These are phyloP conservation scores for Cyanoderma ruficeps DNA, from an alignment of 2,113 vertebrate genomes.

Conservation along the genomic window DNA sequence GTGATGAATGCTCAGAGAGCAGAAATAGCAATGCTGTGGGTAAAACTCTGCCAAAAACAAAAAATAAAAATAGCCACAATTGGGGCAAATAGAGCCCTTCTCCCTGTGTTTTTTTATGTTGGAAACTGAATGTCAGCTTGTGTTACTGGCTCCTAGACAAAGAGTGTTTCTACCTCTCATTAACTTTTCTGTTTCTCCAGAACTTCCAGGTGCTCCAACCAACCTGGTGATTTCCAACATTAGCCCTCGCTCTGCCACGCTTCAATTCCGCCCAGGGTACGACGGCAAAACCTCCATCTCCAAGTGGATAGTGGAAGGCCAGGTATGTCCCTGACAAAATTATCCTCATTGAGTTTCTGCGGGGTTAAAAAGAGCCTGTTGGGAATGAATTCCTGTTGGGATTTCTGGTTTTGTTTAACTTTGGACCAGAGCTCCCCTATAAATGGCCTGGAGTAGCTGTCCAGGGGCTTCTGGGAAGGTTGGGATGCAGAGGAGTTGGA, in stretches of 20 bases:
- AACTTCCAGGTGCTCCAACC: slow-evolving; percentile 89
- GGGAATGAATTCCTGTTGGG: not conserved
- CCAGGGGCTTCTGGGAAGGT: not conserved
- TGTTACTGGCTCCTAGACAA: not conserved
- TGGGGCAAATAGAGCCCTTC: not conserved
- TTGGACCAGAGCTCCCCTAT: not conserved
- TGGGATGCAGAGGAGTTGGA: not conserved
- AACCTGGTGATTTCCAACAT: slow-evolving; percentile 94
- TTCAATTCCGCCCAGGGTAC: slow-evolving; percentile 86
- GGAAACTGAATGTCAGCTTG: not conserved
- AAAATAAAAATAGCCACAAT: no score
- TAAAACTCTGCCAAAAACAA: not conserved
- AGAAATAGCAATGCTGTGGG: not conserved
- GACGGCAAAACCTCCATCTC: slow-evolving; percentile 90
- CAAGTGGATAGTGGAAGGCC: slow-evolving; percentile 88
- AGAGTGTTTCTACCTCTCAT: not conserved
- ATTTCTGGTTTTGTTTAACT: not conserved
- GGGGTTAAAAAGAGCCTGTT: not conserved
- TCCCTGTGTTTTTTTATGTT: not conserved
- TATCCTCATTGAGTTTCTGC: not conserved
- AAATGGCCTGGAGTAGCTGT: not conserved
- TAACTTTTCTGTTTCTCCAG: slow-evolving; percentile 45
- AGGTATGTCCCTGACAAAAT: slow-evolving; percentile 64
- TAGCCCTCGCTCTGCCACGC: slow-evolving; percentile 86
- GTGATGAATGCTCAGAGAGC: not conserved